Conservation (phyloP, 2,888 invertebrate species). For the Cremastinae sp. region DNA sequence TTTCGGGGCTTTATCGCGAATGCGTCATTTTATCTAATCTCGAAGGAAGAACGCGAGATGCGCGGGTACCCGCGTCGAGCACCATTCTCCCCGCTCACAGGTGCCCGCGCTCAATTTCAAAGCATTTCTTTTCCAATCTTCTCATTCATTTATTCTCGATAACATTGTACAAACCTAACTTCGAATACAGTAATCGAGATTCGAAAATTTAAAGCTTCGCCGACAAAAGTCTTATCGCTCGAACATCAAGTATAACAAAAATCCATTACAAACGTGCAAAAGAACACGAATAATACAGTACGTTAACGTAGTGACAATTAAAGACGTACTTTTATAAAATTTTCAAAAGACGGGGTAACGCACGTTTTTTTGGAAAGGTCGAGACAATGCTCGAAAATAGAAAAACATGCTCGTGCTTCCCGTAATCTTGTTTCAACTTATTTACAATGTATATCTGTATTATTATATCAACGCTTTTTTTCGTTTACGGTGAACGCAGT, state of each 20-base stretch:
- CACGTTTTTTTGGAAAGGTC: not conserved
- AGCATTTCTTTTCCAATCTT: not conserved
- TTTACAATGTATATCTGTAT: not conserved
- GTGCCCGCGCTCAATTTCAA: too few species aligned
- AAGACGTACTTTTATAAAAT: too few species aligned
- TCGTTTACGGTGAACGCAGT: not conserved
- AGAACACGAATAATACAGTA: not conserved
- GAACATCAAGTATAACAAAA: not conserved
- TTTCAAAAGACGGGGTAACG: too few species aligned
- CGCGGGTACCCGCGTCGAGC: constrained; percentile 10
- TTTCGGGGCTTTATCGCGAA: constrained; percentile 29
- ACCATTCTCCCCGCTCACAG: not conserved
- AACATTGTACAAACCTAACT: too few species aligned
- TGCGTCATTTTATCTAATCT: constrained; percentile 43
- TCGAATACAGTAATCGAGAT: constrained; percentile 1
- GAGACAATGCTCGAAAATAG: not conserved
- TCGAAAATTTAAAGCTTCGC: not conserved
- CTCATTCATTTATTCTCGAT: not conserved
- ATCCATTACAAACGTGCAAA: too few species aligned
- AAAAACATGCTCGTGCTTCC: not conserved
- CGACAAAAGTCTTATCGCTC: not conserved
- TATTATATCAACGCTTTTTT: constrained; percentile 9
- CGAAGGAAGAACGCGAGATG: constrained; percentile 7
- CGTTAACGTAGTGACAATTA: not conserved
- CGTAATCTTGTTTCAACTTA: not conserved